Evolutionary conservation across 2,888 invertebrate species (phyloP), one percentile per base, ranked within the genome.

Genomic region (Eurytoma californica): DNA sequence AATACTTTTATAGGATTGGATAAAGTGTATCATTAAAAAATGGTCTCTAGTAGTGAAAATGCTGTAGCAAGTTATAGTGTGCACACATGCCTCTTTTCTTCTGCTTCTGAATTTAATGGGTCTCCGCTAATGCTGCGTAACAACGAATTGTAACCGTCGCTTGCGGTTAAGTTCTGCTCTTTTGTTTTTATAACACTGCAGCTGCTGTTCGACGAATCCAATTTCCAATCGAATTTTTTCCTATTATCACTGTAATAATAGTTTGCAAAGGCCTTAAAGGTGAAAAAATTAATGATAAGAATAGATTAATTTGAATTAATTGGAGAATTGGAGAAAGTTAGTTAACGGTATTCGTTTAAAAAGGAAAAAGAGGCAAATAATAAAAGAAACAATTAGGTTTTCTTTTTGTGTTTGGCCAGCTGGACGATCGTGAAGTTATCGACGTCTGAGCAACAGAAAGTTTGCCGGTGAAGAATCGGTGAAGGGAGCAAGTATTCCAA

Each of bases 341-440:
- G n/a, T n/a, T n/a, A n/a, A n/a, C n/a, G n/a, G n/a, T n/a, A n/a
- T n/a, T n/a, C n/a, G n/a, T n/a, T n/a, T n/a, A n/a, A n/a, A n/a
- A 72, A 67, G 61, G 65, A 82, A 76, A 24, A 24, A 24, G 24
- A 51, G 24, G 9, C 30, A 57, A 68, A 7, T 3, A 66, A 55
- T 55, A 14, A 77, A 77, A 65, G 74, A 77, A 72, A 68, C 72
- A 80, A 80, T 82, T 82, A 78, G 78, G 9, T 78, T 73, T 72
- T 55, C 66, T 77, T 68, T 73, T 70, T 65, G 49, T 58, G 66
- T 61, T 24, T 49, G 39, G 20, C 65, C 63, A 65, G 65, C 60
- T 75, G 72, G 58, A 76, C 72, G 72, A 73, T 79, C 65, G 53
- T 20, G 72, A 69, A 72, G 72, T 72, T 79, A 81, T 81, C 81